These are phyloP conservation scores for Melanotaenia boesemani DNA, from an alignment of 2,797 vertebrate species.

Conservation along the genomic window DNA sequence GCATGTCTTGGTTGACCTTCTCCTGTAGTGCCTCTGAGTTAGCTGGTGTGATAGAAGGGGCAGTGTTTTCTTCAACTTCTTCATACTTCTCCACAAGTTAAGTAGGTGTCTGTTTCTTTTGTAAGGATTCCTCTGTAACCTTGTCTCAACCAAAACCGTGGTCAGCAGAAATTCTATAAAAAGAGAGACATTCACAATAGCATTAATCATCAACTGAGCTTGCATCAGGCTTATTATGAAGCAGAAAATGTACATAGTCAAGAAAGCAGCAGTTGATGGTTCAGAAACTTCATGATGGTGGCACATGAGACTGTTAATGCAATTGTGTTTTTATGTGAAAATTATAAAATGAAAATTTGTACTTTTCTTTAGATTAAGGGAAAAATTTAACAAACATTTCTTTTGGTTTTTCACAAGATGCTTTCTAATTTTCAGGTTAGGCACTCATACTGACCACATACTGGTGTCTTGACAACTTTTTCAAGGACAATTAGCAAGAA, in stretches of 20 bases:
- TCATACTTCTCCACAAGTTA: not conserved
- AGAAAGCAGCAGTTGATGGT: not conserved
- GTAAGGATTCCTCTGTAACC: slow-evolving; percentile 9
- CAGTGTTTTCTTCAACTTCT: slow-evolving; percentile 17
- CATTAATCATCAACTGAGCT: not conserved
- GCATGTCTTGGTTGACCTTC: slow-evolving; percentile 8
- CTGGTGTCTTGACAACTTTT: no score
- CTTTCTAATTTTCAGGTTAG: no score
- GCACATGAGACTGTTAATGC: not conserved
- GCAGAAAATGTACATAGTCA: not conserved
- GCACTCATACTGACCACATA: not conserved
- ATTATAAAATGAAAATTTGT: not conserved
- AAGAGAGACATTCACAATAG: slow-evolving; percentile 13
- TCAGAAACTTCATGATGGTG: not conserved
- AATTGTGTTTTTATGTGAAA: no score
- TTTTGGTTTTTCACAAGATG: no score
- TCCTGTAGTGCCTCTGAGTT: slow-evolving; percentile 2
- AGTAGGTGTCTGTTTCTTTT: slow-evolving; percentile 22
- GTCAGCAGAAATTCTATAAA: slow-evolving; percentile 74
- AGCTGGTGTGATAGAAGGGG: slow-evolving; percentile 13
- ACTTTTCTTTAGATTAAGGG: not conserved
- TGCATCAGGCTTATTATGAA: not conserved
- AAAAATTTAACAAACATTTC: no score
- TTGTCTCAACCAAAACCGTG: slow-evolving; percentile 17
- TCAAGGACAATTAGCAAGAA: no score